Base-by-base conservation (phyloP, 1,140 invertebrate genomes). In the Meloidogyne exigua region DNA sequence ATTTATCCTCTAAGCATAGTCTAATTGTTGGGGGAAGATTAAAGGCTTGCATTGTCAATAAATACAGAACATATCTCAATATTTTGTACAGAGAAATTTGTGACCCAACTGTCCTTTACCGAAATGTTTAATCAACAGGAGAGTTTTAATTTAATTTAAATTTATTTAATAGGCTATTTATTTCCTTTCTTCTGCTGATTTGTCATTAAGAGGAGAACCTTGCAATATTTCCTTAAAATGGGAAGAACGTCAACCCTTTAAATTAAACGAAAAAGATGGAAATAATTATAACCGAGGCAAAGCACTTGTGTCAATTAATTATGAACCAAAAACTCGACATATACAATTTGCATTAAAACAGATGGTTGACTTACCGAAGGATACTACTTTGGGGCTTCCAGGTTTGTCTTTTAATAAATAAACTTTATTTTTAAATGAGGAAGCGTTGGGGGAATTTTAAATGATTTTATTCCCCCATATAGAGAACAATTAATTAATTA, bases 381-480 rank as follows among this genome's bases (percentile, higher is more conserved):
- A 96, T 93, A 94, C 96, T 87, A 92, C 95, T 44, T 95, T 94
- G 66, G 95, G 95, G 73, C 89, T 95, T n/a, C 93, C 93, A 89
- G 94, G 94, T 95, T 15, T 23, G n/a, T n/a, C n/a, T 0, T 11
- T 18, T 44, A n/a, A 21, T n/a, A 11, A 75, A 68, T 39, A 28
- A 28, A 13, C 18, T 10, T 18, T 32, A 62, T 62, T 49, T 26
- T 49, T 39, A 63, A 4, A 23, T n/a, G n/a, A n/a, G n/a, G n/a
- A n/a, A n/a, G n/a, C n/a, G n/a, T n/a, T n/a, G n/a, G n/a, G n/a
- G n/a, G n/a, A n/a, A n/a, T n/a, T n/a, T n/a, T n/a, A n/a, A n/a
- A n/a, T n/a, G n/a, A n/a, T n/a, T n/a, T n/a, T n/a, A n/a, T n/a
- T n/a, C n/a, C n/a, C n/a, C n/a, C n/a, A n/a, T n/a, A n/a, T n/a